These are phyloP conservation scores for Tetramorium simillimum DNA, from an alignment of 1,140 invertebrate genomes.

Conservation along the genomic window DNA sequence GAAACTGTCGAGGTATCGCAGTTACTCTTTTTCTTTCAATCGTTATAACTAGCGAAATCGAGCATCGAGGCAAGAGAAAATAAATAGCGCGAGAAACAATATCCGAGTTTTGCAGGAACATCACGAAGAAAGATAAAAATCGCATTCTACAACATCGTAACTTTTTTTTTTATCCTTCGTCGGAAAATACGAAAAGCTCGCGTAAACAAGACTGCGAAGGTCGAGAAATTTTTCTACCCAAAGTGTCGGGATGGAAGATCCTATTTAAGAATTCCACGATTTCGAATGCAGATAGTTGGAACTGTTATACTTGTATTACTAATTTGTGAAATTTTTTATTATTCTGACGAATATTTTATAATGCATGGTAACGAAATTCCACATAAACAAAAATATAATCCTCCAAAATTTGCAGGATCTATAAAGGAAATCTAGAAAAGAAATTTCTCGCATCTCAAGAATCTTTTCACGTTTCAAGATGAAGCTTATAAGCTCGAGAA, in stretches of 20 bases:
- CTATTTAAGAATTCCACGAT: neutral
- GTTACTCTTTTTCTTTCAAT: neutral
- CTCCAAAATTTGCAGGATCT: neutral
- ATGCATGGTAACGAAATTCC: neutral
- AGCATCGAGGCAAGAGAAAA: conserved; percentile 31
- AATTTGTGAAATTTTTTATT: neutral
- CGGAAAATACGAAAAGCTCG: conserved; percentile 14
- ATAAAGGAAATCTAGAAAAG: neutral
- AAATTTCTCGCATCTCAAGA: neutral
- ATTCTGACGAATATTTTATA: neutral
- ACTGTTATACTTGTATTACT: neutral
- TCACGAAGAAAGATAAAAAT: conserved; percentile 28
- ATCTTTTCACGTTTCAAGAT: neutral
- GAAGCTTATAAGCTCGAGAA: neutral
- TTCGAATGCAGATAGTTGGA: neutral
- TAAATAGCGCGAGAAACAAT: conserved; percentile 52
- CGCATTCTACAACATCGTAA: conserved; percentile 1
- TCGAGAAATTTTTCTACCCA: neutral
- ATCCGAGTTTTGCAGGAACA: neutral
- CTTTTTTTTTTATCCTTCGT: neutral
- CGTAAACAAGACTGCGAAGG: neutral
- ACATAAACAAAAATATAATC: neutral
- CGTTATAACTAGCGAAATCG: conserved; percentile 46
- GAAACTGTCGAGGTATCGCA: conserved; percentile 88
- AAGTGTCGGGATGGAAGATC: neutral